Percentiles rank a stretch among this genome's conserved stretches.
Evolutionary conservation across 2,797 vertebrate species (phyloP).

Genomic region (Urocyon cinereoargenteus): DNA sequence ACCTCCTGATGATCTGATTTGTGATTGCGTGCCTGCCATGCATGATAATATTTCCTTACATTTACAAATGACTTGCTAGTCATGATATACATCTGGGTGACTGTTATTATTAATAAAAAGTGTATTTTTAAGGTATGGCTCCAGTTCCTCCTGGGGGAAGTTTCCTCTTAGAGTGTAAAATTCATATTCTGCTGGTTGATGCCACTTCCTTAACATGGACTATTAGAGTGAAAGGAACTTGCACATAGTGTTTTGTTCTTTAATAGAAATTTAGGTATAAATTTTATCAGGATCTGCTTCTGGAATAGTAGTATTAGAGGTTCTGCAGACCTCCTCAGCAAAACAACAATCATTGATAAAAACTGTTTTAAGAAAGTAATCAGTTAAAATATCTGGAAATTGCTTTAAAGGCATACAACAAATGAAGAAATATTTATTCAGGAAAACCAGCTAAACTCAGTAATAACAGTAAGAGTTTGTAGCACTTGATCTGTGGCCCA

Average conservation of each 20-base stretch:
- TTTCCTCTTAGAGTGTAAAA: neutral
- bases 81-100: neutral
- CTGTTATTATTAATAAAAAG: constrained; percentile 37
- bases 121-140: neutral
- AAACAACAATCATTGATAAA: neutral
- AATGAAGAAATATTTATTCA: neutral
- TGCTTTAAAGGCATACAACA: neutral
- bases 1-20: neutral
- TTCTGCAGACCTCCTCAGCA: neutral
- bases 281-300: neutral
- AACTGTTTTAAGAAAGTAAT: constrained; percentile 39
- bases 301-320: neutral
- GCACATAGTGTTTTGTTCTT: neutral
- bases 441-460: neutral
- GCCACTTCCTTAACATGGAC: neutral
- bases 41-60: neutral
- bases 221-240: neutral
- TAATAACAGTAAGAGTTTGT: neutral
- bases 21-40: neutral
- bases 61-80: neutral
- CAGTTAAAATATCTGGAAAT: neutral
- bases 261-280: constrained; percentile 4
- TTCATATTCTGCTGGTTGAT: neutral
- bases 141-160: neutral
- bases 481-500: rapidly evolving